Conservation (phyloP, 2,888 invertebrate genomes). For the Eumerus sabulonum region DNA sequence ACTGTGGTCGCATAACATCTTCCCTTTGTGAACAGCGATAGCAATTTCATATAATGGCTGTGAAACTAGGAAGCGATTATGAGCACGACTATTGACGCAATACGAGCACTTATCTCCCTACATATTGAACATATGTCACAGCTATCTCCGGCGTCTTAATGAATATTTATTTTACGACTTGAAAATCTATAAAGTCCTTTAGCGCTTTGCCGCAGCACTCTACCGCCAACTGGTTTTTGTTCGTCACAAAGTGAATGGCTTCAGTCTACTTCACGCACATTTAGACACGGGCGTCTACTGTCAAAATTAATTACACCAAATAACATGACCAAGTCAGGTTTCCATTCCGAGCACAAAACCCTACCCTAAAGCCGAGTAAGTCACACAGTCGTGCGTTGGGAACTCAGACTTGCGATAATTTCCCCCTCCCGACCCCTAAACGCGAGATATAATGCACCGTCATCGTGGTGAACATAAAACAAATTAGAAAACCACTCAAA, state of each 20-base stretch:
- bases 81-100: too few relatives aligned
- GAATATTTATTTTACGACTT: constrained; percentile 14
- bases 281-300: constrained; percentile 25
- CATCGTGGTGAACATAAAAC: constrained; percentile 11
- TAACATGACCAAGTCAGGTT: constrained; percentile 16
- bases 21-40: too few relatives aligned
- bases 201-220: background rate
- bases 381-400: background rate
- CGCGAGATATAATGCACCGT: background rate
- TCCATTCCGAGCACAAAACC: background rate
- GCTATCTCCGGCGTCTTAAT: background rate
- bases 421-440: too few relatives aligned
- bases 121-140: constrained; percentile 1
- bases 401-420: too few relatives aligned
- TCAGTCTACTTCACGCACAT: constrained; percentile 13
- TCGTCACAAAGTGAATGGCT: constrained; percentile 25
- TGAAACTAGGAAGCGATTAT: too few relatives aligned
- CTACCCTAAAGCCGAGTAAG: constrained; percentile 5
- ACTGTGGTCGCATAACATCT: too few relatives aligned
- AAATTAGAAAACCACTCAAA: constrained; percentile 20
- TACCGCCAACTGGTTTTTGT: too few relatives aligned
- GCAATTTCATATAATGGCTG: too few relatives aligned
- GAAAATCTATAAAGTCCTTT: background rate
- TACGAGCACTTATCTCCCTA: background rate
- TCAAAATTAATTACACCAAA: constrained; percentile 27